Percentiles rank a stretch among this genome's conserved stretches.
These are phyloP conservation scores for Spheniscus humboldti DNA, from an alignment of 2,797 vertebrate species.

Conservation along the genomic window DNA sequence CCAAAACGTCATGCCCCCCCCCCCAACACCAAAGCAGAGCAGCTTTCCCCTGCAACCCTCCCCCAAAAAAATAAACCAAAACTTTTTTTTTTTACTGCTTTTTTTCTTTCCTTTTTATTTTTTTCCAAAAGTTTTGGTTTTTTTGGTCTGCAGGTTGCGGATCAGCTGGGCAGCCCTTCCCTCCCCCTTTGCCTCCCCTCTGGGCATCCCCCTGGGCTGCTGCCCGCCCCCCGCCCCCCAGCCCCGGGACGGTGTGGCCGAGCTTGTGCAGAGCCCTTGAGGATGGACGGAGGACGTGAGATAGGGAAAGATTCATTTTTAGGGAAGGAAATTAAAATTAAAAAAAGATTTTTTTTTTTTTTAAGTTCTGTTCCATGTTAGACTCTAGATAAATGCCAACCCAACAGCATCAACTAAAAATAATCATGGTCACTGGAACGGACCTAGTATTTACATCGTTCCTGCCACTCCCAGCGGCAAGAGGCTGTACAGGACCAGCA, in stretches of 20 bases:
- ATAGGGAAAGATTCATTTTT: not conserved
- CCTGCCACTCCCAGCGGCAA: constrained; percentile 76
- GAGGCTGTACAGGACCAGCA: constrained; percentile 40
- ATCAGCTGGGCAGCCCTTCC: not conserved
- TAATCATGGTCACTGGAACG: constrained; percentile 84
- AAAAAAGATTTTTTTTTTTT: not conserved
- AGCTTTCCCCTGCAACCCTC: not conserved
- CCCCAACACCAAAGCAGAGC: constrained; percentile 46
- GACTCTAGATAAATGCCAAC: constrained; percentile 70
- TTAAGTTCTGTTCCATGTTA: constrained; percentile 32
- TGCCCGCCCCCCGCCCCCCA: not conserved
- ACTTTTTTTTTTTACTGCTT: not conserved
- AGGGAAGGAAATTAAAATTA: not conserved
- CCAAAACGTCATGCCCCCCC: not conserved
- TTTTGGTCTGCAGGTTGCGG: constrained; percentile 7
- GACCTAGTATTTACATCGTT: constrained; percentile 90
- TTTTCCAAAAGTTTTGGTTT: not conserved
- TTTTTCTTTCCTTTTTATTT: not conserved
- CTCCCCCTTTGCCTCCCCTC: not conserved
- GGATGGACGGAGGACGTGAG: not conserved
- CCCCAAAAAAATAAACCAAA: not conserved
- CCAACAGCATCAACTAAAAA: constrained; percentile 82
- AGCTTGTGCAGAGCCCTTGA: not conserved
- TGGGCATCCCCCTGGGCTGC: not conserved
- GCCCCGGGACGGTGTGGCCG: not conserved